Base-by-base conservation (phyloP, 1,140 invertebrate genomes). In the Drosophila jambulina region DNA sequence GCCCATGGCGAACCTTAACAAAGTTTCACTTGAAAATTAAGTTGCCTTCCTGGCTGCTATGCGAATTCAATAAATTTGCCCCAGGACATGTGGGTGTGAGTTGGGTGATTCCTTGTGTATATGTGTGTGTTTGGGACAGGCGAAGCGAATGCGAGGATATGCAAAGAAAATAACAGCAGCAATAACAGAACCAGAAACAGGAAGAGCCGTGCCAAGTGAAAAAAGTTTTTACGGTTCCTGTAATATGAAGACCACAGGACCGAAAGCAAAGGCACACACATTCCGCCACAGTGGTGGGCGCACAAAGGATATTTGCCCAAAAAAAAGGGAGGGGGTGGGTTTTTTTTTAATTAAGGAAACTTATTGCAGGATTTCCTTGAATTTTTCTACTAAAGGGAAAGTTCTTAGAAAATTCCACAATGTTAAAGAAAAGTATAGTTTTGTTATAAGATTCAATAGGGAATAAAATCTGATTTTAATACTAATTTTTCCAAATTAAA, bases 51-150 rank as follows among this genome's bases (percentile, higher is more conserved):
- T 68, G 84, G 77, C 72, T 78, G 61, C 61, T 63, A 62, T 78
- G 77, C 53, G 72, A 88, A 80, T 87, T 87, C 77, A 87, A 87
- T 87, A 88, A 88, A 84, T 87, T 87, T 84, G 64, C 84, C 59
- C 15, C 48, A 65, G 77, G 84, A 48, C 45, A 77, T 80, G 65
- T 72, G 58, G 32, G 59, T 51, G 38, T 68, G 43, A 56, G 53
- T 12, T 60, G 43, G 27, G 34, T 13, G 15, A n/a, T 17, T 23
- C 13, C 12, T 3, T 25, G 61, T 23, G 36, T 40, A 13, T 74
- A 4, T 25, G 32, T 32, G n/a, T 49, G 27, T 75, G 57, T 17
- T 40, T 53, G 67, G 29, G 48, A 60, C 56, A 61, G 46, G 53
- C 70, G 25, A 64, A 59, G 27, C 38, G 49, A 38, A 57, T 43